phyloP scores from a whole-genome alignment of 1,140 invertebrate species.

The Brachionus paranguensis region DNA sequence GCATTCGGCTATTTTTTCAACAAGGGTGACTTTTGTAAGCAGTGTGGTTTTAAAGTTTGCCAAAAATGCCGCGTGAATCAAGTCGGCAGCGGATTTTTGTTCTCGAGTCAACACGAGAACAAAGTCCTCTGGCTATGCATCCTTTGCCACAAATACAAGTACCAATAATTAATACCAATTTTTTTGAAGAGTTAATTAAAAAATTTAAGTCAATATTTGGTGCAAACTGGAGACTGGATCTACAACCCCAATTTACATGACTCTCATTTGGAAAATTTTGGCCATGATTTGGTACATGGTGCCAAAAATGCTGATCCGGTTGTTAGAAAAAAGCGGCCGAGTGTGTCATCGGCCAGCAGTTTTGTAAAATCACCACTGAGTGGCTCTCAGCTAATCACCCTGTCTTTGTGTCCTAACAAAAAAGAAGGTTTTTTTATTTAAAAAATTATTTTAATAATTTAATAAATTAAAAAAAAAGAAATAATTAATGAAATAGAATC shows the following conservation, averaged over 20 bases:
- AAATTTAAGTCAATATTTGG: constrained; percentile 2
- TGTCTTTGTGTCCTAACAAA: constrained; percentile 15
- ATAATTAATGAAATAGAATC: constrained; percentile 2
- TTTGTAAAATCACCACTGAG: background rate
- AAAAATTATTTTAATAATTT: background rate
- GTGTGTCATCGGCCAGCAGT: background rate
- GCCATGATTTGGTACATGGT: too few species aligned
- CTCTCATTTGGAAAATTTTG: background rate
- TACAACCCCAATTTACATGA: background rate
- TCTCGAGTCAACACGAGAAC: background rate
- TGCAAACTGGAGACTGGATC: constrained; percentile 35
- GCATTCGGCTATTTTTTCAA: constrained; percentile 45
- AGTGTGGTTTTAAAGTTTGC: constrained; percentile 45
- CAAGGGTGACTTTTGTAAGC: constrained; percentile 45
- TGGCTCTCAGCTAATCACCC: constrained; percentile 13
- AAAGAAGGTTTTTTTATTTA: background rate
- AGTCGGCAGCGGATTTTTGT: background rate
- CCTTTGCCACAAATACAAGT: constrained; percentile 38
- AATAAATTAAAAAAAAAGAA: background rate
- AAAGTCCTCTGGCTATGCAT: constrained; percentile 13
- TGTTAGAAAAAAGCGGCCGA: background rate
- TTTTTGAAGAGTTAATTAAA: background rate
- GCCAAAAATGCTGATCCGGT: too few species aligned
- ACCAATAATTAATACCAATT: background rate
- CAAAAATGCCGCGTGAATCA: constrained; percentile 42